Evolutionary conservation across 2,113 vertebrate species (phyloP).

Genomic region (Scolopax mira): DNA sequence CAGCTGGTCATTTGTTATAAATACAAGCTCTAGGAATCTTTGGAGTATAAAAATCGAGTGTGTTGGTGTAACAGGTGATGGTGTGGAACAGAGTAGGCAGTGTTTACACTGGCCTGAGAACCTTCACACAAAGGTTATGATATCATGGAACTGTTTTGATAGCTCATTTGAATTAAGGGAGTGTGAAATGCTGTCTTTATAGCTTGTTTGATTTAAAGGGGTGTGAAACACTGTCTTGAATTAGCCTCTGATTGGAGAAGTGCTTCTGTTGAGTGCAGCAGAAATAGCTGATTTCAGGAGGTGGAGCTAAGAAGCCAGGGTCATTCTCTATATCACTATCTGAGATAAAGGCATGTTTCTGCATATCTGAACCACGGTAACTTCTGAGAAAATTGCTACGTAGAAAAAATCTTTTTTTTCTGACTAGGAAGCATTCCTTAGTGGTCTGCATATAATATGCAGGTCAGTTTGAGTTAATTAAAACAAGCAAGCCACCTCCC

Average conservation of each 20-base stretch:
- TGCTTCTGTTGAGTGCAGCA: not conserved
- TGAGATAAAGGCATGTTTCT: not conserved
- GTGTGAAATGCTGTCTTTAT: not conserved
- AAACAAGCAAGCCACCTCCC: not conserved
- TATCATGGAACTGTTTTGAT: not conserved
- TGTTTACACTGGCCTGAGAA: not conserved
- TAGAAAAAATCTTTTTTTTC: not conserved
- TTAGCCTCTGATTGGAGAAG: not conserved
- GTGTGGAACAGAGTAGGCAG: not conserved
- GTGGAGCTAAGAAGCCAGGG: not conserved
- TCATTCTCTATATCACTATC: not conserved
- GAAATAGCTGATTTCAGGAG: not conserved
- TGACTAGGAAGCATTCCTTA: not conserved
- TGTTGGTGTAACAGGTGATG: not conserved
- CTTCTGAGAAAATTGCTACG: not conserved
- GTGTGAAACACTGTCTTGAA: not conserved
- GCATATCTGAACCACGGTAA: not conserved
- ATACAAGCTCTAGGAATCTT: not conserved
- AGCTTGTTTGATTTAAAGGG: not conserved
- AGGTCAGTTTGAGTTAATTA: not conserved
- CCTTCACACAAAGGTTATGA: not conserved
- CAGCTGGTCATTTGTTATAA: not conserved
- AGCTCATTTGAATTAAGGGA: not conserved
- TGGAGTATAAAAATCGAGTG: accelerated
- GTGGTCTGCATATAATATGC: not conserved